Conservation (phyloP, 30 jellyfish, hydroid and myxozoan genomes). For the Cassiopea andromeda region DNA sequence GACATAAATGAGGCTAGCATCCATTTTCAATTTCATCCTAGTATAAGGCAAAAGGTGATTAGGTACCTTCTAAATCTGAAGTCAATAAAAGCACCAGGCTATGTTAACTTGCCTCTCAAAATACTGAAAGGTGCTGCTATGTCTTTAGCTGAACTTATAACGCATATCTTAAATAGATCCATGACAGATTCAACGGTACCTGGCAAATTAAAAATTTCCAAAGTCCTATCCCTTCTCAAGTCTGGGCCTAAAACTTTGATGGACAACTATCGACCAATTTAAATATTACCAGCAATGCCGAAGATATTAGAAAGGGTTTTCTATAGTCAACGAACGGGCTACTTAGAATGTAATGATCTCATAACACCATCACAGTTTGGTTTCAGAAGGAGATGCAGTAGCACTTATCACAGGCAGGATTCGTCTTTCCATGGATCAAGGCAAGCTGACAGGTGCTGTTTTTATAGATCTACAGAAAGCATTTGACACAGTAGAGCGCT, state of each 20-base stretch:
- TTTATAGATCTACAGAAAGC: slow-evolving; percentile 17
- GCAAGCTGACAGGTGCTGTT: slow-evolving; percentile 7
- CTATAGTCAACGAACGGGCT: slow-evolving; percentile 13
- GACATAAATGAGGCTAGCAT: slow-evolving; percentile 47
- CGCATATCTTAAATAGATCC: slow-evolving; percentile 26
- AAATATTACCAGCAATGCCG: slow-evolving; percentile 61
- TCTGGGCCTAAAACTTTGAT: slow-evolving; percentile 42
- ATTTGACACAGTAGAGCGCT: neutral
- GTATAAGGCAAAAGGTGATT: slow-evolving; percentile 47
- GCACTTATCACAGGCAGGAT: slow-evolving; percentile 24
- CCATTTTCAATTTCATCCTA: slow-evolving; percentile 28
- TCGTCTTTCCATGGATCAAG: slow-evolving; percentile 11
- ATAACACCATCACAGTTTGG: slow-evolving; percentile 48
- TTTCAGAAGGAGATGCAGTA: slow-evolving; percentile 36
- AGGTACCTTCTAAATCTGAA: slow-evolving; percentile 51
- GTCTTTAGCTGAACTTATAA: slow-evolving; percentile 22
- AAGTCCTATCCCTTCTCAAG: slow-evolving; percentile 34
- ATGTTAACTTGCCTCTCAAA: slow-evolving; percentile 46
- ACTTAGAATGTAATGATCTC: slow-evolving; percentile 26
- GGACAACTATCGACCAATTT: slow-evolving; percentile 71
- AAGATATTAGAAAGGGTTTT: slow-evolving; percentile 52
- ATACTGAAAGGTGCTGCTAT: slow-evolving; percentile 49
- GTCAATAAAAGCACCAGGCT: slow-evolving; percentile 65
- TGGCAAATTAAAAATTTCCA: slow-evolving; percentile 25
- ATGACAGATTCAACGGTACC: slow-evolving; percentile 10